Percentiles rank a stretch among this genome's conserved stretches.
Evolutionary conservation across 1,140 invertebrate genomes (phyloP).

Genomic region (Halyomorpha halys): DNA sequence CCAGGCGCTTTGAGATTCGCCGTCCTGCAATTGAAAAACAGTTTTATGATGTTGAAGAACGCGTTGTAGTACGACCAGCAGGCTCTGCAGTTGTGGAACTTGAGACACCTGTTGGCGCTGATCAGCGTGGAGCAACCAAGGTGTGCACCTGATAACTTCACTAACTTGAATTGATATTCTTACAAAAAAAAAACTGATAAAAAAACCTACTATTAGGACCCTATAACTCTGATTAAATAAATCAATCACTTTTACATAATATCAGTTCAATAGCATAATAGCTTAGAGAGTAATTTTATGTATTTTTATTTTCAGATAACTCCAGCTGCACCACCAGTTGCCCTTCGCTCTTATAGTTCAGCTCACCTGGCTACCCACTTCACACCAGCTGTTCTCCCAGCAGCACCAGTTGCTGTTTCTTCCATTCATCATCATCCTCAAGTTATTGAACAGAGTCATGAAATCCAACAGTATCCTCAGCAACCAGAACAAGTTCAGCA

Average conservation of each 20-base stretch:
- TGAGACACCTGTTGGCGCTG: conserved; percentile 47
- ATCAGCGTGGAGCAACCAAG: conserved; percentile 35
- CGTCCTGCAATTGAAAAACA: conserved; percentile 53
- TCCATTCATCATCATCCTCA: conserved; percentile 5
- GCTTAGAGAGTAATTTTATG: no score
- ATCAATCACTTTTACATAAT: no score
- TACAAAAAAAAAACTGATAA: conserved; percentile 26
- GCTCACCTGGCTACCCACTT: conserved; percentile 1
- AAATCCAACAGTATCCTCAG: conserved; percentile 19
- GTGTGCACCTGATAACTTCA: conserved; percentile 15
- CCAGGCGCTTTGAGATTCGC: conserved; percentile 43
- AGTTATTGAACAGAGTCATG: conserved; percentile 13
- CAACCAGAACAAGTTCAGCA: conserved; percentile 10
- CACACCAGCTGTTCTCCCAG: conserved; percentile 28
- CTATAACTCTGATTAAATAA: no score
- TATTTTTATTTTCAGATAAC: no score
- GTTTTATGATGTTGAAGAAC: conserved; percentile 54
- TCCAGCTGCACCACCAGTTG: not conserved
- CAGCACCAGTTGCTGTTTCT: conserved; percentile 25
- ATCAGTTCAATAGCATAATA: no score
- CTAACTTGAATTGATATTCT: conserved; percentile 37
- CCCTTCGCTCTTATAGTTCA: not conserved
- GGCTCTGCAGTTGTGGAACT: conserved; percentile 50
- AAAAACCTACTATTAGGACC: no score
- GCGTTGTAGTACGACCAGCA: conserved; percentile 48